These are phyloP conservation scores for Aporophyla nigra DNA, from an alignment of 2,888 invertebrate genomes.

Conservation along the genomic window DNA sequence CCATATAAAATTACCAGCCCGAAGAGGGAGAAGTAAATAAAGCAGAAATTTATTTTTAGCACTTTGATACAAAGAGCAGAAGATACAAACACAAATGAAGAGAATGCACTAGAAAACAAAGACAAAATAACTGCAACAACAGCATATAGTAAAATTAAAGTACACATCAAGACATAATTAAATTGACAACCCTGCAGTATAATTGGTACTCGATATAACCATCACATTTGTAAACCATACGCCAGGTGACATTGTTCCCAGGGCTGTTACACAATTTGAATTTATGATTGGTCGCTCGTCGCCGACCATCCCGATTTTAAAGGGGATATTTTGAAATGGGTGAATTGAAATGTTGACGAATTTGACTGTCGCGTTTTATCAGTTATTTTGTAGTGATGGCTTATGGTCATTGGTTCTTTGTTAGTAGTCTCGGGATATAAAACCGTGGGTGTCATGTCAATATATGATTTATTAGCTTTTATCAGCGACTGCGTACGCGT, in stretches of 20 bases:
- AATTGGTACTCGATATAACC: slow-evolving; percentile 32
- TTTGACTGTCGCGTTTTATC: background rate
- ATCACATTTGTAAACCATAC: slow-evolving; percentile 34
- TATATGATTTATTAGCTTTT: too few relatives aligned
- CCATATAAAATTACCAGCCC: background rate
- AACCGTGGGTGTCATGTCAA: background rate
- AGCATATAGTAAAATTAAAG: slow-evolving; percentile 8
- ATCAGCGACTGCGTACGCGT: too few relatives aligned
- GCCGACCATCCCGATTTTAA: slow-evolving; percentile 34
- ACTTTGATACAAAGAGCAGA: too few relatives aligned
- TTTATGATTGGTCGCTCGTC: slow-evolving; percentile 48
- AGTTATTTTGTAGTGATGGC: slow-evolving; percentile 5
- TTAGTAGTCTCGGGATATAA: background rate
- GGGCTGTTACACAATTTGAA: slow-evolving; percentile 50
- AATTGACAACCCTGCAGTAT: slow-evolving; percentile 20
- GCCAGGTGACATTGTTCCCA: slow-evolving; percentile 45
- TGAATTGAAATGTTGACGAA: slow-evolving; percentile 31
- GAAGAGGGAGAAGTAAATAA: background rate
- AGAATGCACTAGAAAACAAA: background rate
- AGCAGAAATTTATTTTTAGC: too few relatives aligned
- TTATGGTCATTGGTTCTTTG: background rate
- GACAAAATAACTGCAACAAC: background rate
- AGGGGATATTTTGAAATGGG: slow-evolving; percentile 25
- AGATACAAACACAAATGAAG: background rate
- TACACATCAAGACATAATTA: slow-evolving; percentile 2